These are phyloP conservation scores for Luperina nickerlii DNA, from an alignment of 2,888 invertebrate genomes.

Conservation along the genomic window DNA sequence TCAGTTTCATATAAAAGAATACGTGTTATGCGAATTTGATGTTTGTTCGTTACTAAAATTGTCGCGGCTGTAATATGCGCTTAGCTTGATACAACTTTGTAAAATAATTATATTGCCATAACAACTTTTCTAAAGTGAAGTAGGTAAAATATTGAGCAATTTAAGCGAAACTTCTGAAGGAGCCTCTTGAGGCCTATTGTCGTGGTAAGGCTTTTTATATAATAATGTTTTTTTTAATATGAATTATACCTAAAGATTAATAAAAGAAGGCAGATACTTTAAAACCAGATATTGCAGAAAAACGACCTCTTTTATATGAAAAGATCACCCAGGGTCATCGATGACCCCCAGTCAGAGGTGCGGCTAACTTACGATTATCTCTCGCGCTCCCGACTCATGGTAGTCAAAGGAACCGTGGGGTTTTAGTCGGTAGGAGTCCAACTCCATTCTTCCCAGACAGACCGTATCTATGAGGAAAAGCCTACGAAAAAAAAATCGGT, in stretches of 20 bases:
- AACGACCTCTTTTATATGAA: background rate
- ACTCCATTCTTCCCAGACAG: too few species aligned
- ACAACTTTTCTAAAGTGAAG: conserved; percentile 25
- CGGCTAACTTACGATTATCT: too few species aligned
- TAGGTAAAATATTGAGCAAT: conserved; percentile 3
- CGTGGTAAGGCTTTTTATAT: background rate
- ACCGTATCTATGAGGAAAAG: too few species aligned
- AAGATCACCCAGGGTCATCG: background rate
- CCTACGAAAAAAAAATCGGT: too few species aligned
- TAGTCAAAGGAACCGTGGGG: too few species aligned
- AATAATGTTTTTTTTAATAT: background rate
- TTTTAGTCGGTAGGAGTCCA: too few species aligned
- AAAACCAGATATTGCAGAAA: background rate
- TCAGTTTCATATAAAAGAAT: too few species aligned
- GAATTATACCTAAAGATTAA: background rate
- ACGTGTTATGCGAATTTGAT: too few species aligned
- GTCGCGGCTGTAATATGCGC: background rate
- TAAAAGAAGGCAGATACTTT: background rate
- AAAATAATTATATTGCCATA: conserved; percentile 35
- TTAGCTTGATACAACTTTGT: conserved; percentile 42
- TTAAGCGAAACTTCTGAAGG: conserved; percentile 5
- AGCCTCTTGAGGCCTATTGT: conserved; percentile 12
- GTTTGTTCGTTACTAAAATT: too few species aligned
- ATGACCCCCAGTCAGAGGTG: too few species aligned
- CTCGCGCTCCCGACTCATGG: too few species aligned